Percentiles rank a stretch among this genome's conserved stretches.
Conservation (phyloP, 1,140 invertebrate genomes). For the Drosophila pectinifera region DNA sequence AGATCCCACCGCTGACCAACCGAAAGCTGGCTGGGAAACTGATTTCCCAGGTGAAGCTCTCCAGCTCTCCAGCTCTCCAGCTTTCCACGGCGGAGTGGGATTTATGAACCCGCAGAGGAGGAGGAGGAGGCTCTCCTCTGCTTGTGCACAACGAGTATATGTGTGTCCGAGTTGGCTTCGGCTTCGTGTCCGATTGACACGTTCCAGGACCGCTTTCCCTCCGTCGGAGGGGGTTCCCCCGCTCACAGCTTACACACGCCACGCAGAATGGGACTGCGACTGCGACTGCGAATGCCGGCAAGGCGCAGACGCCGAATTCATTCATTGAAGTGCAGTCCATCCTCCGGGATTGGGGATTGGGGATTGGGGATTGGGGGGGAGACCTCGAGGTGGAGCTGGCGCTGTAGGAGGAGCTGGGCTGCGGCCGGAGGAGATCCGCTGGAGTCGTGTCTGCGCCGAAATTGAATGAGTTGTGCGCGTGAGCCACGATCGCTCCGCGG, state of each 20-base stretch:
- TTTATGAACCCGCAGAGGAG: too few species aligned
- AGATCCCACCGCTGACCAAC: conserved; percentile 38
- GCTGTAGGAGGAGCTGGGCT: conserved; percentile 5
- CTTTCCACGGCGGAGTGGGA: conserved; percentile 38
- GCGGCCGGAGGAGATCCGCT: conserved; percentile 35
- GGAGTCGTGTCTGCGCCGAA: conserved; percentile 75
- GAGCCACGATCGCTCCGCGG: conserved; percentile 67
- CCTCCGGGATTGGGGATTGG: conserved; percentile 11
- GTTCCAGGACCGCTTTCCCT: conserved; percentile 62
- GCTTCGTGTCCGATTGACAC: conserved; percentile 76
- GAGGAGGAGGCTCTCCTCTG: too few species aligned
- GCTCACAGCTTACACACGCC: conserved; percentile 48
- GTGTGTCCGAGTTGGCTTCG: conserved; percentile 58
- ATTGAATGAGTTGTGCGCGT: conserved; percentile 83
- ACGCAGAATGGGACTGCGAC: conserved; percentile 48
- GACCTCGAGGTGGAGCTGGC: background rate
- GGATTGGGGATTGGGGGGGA: too few species aligned
- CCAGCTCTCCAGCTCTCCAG: too few species aligned
- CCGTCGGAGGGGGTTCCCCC: conserved; percentile 4
- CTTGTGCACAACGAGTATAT: too few species aligned
- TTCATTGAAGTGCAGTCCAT: conserved; percentile 46
- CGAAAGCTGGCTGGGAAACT: conserved; percentile 42
- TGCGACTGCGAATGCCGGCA: conserved; percentile 51
- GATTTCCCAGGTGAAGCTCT: conserved; percentile 8
- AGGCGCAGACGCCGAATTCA: conserved; percentile 40